Evolutionary conservation across 2,888 invertebrate genomes (phyloP).

Genomic region (Leucophenga montana): DNA sequence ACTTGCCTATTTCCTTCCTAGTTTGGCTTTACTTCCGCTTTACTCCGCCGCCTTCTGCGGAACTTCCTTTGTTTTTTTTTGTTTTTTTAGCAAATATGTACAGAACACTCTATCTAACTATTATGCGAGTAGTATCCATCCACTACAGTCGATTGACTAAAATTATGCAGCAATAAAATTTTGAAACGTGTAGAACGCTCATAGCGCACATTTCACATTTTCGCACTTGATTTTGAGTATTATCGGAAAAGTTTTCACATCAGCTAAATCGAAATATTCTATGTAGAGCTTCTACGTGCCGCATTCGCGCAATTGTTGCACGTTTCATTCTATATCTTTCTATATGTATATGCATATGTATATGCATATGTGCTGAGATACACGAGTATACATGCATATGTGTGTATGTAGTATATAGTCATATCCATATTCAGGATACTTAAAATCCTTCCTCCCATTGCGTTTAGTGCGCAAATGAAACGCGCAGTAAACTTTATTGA

Average conservation of each 20-base stretch:
- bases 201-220: slow-evolving; percentile 42
- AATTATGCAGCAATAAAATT: slow-evolving; percentile 35
- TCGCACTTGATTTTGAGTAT: slow-evolving; percentile 69
- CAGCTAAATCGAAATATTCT: slow-evolving; percentile 47
- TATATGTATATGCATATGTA: no score
- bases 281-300: no score
- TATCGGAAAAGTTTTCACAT: slow-evolving; percentile 70
- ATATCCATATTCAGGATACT: no score
- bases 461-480: no score
- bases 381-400: no score
- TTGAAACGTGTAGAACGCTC: slow-evolving; percentile 14
- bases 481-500: no score
- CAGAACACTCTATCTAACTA: neutral
- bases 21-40: neutral
- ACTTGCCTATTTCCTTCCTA: neutral
- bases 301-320: no score
- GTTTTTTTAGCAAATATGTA: neutral
- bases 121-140: neutral
- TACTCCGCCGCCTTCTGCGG: neutral
- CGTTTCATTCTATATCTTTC: no score
- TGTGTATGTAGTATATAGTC: no score
- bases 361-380: no score
- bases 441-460: no score
- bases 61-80: neutral
- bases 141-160: slow-evolving; percentile 21